A percentile compares a stretch with the other conserved stretches of the same genome.
Conservation (phyloP, 2,113 vertebrate species). For the Hassar affinis region DNA sequence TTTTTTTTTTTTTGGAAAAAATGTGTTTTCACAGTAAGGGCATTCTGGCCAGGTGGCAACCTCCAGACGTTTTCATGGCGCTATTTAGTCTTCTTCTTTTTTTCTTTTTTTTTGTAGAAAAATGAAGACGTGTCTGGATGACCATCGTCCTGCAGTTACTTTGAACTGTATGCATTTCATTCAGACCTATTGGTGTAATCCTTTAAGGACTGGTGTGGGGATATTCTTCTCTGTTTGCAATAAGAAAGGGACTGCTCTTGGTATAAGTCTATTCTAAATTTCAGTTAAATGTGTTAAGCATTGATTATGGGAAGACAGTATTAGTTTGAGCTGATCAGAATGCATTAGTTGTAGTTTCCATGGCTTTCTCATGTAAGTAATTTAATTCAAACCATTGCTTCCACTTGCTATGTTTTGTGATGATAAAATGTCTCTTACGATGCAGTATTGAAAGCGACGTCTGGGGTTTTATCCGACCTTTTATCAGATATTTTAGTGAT, state of each 20-base stretch:
- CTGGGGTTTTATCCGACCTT: constrained; percentile 38
- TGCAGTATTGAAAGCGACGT: constrained; percentile 42
- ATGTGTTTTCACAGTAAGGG: neutral
- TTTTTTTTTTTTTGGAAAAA: neutral
- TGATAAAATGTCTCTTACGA: constrained; percentile 21
- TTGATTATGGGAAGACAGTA: constrained; percentile 4
- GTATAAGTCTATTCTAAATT: constrained; percentile 11
- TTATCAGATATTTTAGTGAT: constrained; percentile 39
- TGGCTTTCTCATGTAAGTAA: constrained; percentile 38
- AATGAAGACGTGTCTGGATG: neutral
- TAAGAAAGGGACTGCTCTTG: constrained; percentile 20
- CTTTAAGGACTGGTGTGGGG: neutral
- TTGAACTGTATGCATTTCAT: neutral
- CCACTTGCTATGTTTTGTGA: constrained; percentile 36
- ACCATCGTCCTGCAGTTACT: neutral
- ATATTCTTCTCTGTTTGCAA: constrained; percentile 26
- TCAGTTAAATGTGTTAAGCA: constrained; percentile 12
- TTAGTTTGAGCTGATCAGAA: constrained; percentile 11
- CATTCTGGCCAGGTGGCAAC: neutral
- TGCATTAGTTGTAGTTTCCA: constrained; percentile 42
- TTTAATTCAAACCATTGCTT: constrained; percentile 34
- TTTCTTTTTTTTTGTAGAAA: neutral
- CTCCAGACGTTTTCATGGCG: neutral
- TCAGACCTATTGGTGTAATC: neutral
- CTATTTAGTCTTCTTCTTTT: neutral